These are phyloP conservation scores for Boleophthalmus pectinirostris DNA, from an alignment of 2,113 vertebrate genomes.

Conservation along the genomic window DNA sequence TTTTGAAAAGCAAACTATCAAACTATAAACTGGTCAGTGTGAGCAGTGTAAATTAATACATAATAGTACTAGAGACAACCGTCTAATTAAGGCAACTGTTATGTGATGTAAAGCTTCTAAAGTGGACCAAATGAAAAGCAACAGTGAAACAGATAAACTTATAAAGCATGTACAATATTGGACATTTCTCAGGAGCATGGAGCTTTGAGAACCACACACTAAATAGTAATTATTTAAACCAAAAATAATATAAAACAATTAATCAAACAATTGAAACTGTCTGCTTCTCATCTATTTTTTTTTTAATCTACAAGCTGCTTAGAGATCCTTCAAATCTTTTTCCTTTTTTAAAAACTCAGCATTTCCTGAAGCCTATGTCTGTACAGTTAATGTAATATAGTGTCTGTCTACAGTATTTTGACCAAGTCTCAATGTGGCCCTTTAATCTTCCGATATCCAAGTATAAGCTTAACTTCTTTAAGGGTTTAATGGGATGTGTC, in stretches of 20 bases:
- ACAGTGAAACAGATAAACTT: too few species aligned
- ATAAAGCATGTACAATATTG: too few species aligned
- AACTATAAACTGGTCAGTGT: too few species aligned
- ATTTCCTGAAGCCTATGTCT: background rate
- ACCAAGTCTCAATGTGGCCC: background rate
- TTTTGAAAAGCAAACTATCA: background rate
- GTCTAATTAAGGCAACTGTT: too few species aligned
- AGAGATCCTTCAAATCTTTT: background rate
- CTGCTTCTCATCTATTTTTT: background rate
- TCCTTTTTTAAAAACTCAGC: background rate
- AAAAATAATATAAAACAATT: background rate
- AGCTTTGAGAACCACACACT: too few species aligned
- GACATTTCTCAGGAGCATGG: too few species aligned
- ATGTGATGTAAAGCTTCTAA: too few species aligned
- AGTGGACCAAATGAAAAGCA: too few species aligned
- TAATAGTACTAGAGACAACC: too few species aligned
- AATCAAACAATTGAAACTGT: background rate
- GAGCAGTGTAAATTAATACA: too few species aligned
- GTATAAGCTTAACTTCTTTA: slow-evolving; percentile 30
- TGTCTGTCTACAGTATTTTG: background rate
- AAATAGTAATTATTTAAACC: background rate
- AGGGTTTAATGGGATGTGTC: slow-evolving; percentile 55
- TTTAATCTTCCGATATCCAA: slow-evolving; percentile 31
- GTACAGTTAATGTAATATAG: background rate
- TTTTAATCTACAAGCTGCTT: background rate